These are phyloP conservation scores for Dusona sp. DNA, from an alignment of 2,888 invertebrate species.

Conservation along the genomic window DNA sequence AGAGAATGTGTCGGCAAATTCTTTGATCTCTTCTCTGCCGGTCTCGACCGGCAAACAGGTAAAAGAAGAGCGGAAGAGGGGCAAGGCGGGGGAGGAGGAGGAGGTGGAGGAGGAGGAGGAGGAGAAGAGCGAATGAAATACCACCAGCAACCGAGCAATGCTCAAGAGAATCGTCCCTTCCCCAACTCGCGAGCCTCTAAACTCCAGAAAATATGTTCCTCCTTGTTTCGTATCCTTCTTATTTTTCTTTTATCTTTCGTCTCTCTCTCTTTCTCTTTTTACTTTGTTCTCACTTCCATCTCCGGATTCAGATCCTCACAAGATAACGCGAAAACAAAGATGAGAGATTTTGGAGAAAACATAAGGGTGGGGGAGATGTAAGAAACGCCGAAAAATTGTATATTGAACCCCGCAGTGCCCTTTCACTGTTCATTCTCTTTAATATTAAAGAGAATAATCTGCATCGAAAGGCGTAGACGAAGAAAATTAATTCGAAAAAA, in stretches of 20 bases:
- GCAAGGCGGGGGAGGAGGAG: slow-evolving; percentile 63
- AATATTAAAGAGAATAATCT: too few relatives aligned
- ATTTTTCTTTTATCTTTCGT: slow-evolving; percentile 16
- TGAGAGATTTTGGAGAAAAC: neutral
- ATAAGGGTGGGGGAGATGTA: slow-evolving; percentile 37
- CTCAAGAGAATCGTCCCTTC: slow-evolving; percentile 68
- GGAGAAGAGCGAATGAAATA: slow-evolving; percentile 62
- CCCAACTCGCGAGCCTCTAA: slow-evolving; percentile 74
- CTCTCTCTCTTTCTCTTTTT: slow-evolving; percentile 38
- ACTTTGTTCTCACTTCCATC: slow-evolving; percentile 28
- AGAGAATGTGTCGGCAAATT: slow-evolving; percentile 67
- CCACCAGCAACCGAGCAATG: slow-evolving; percentile 66
- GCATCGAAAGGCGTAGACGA: neutral
- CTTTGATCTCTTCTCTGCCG: slow-evolving; percentile 69
- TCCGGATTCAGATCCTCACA: slow-evolving; percentile 50
- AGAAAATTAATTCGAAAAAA: neutral
- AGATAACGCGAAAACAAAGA: slow-evolving; percentile 47
- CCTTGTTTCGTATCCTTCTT: slow-evolving; percentile 40
- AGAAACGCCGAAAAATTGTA: slow-evolving; percentile 67
- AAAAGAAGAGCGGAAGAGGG: slow-evolving; percentile 61
- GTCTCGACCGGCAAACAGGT: slow-evolving; percentile 68
- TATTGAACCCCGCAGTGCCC: slow-evolving; percentile 8
- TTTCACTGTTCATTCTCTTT: neutral
- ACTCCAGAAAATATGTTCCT: slow-evolving; percentile 79
- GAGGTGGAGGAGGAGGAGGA: slow-evolving; percentile 38